Evolutionary conservation across 1,140 invertebrate species (phyloP).

Genomic region (Drosophila rhopaloa): DNA sequence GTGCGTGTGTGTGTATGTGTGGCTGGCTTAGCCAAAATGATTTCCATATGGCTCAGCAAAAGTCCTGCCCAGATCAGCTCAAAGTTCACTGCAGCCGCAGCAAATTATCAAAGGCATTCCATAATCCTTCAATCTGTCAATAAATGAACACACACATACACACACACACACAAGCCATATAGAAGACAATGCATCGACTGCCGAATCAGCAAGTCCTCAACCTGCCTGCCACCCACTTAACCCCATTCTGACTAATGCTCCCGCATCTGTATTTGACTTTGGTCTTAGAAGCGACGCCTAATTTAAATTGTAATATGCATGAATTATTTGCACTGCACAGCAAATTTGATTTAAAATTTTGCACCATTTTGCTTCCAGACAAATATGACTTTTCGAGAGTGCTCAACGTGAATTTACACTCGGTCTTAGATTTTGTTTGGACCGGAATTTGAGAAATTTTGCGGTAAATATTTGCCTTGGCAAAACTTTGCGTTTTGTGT

Average conservation of each 20-base stretch:
- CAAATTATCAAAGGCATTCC: conserved; percentile 68
- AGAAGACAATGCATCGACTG: conserved; percentile 58
- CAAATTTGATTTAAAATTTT: conserved; percentile 60
- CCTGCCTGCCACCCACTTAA: conserved; percentile 12
- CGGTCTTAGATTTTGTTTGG: conserved; percentile 40
- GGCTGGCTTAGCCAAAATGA: conserved; percentile 40
- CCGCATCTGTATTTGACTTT: conserved; percentile 64
- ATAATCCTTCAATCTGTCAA: conserved; percentile 81
- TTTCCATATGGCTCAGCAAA: conserved; percentile 39
- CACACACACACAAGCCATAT: conserved; percentile 1
- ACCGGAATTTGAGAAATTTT: conserved; percentile 42
- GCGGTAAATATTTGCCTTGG: conserved; percentile 54
- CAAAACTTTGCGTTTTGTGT: conserved; percentile 58
- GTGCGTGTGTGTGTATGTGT: conserved; percentile 32
- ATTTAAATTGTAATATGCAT: conserved; percentile 66
- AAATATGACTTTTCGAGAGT: conserved; percentile 32
- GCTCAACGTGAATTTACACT: conserved; percentile 18
- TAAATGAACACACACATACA: conserved; percentile 50
- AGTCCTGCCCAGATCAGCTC: conserved; percentile 53
- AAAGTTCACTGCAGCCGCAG: conserved; percentile 60
- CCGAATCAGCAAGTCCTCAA: conserved; percentile 52
- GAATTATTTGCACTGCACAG: conserved; percentile 64
- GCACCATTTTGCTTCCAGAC: conserved; percentile 25
- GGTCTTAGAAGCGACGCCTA: conserved; percentile 66
- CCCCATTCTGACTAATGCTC: conserved; percentile 12